Percentiles rank a stretch among this genome's conserved stretches.
Conservation (phyloP, 2,888 invertebrate species). For the Alviniconcha strummeri region DNA sequence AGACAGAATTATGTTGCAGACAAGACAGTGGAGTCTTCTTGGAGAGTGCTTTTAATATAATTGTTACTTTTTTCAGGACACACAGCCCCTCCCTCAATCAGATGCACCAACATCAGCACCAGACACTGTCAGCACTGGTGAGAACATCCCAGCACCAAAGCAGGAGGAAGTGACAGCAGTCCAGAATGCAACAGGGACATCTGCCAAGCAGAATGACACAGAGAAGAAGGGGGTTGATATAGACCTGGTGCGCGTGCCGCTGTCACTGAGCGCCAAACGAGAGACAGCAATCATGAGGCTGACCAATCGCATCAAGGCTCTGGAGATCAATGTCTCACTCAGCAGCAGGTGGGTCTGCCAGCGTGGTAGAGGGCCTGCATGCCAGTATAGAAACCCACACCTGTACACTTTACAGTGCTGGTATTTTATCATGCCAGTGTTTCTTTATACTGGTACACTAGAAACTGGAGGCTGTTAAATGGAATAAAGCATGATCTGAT, state of each 20-base stretch:
- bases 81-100: too few relatives aligned
- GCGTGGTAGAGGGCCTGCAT: too few relatives aligned
- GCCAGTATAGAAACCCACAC: neutral
- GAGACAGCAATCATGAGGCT: conserved; percentile 83
- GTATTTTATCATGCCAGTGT: too few relatives aligned
- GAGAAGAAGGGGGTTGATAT: conserved; percentile 27
- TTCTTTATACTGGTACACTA: too few relatives aligned
- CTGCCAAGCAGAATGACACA: neutral
- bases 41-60: too few relatives aligned
- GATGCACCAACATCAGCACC: too few relatives aligned
- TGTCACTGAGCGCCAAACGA: conserved; percentile 48
- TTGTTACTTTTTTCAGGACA: too few relatives aligned
- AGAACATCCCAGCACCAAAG: neutral
- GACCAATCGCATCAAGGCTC: conserved; percentile 94
- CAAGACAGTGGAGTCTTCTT: too few relatives aligned
- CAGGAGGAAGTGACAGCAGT: conserved; percentile 1
- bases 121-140: neutral
- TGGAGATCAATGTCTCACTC: conserved; percentile 97
- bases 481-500: too few relatives aligned
- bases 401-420: neutral
- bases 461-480: too few relatives aligned
- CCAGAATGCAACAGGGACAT: neutral
- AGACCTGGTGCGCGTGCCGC: conserved; percentile 44
- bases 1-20: too few relatives aligned
- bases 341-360: conserved; percentile 82